phyloP scores from a whole-genome alignment of 2,797 vertebrate species.

The Anguilla pacifica region DNA sequence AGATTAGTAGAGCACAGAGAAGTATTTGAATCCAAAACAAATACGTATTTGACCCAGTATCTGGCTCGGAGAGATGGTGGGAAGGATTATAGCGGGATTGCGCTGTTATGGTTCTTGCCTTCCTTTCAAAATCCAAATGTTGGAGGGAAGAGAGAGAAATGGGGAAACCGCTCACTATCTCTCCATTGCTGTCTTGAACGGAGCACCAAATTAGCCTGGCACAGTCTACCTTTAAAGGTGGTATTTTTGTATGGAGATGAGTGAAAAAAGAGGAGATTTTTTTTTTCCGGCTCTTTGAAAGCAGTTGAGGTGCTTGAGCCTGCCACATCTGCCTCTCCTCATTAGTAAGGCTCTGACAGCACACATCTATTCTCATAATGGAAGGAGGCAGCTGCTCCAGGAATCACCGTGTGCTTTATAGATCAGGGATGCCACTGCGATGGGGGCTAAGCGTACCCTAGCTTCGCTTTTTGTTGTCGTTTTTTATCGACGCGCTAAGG shows the following conservation, averaged over 20 bases:
- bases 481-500: neutral
- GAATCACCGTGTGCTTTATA: slow-evolving; percentile 42
- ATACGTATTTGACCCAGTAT: too few relatives aligned
- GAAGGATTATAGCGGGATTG: neutral
- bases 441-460: slow-evolving; percentile 15
- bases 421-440: slow-evolving; percentile 21
- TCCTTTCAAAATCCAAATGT: neutral
- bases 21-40: too few relatives aligned
- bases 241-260: slow-evolving; percentile 15
- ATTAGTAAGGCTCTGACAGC: slow-evolving; percentile 49
- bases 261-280: neutral
- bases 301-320: slow-evolving; percentile 45
- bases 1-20: too few relatives aligned
- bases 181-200: neutral
- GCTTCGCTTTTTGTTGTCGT: neutral
- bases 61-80: neutral
- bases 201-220: neutral
- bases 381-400: slow-evolving; percentile 48
- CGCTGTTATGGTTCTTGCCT: neutral
- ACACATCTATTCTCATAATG: slow-evolving; percentile 52
- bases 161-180: neutral
- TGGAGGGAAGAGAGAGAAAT: neutral
- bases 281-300: slow-evolving; percentile 17
- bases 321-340: slow-evolving; percentile 45
- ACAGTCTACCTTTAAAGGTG: neutral